phyloP scores from a whole-genome alignment of 1,140 invertebrate species.

The Pectinophora gossypiella region DNA sequence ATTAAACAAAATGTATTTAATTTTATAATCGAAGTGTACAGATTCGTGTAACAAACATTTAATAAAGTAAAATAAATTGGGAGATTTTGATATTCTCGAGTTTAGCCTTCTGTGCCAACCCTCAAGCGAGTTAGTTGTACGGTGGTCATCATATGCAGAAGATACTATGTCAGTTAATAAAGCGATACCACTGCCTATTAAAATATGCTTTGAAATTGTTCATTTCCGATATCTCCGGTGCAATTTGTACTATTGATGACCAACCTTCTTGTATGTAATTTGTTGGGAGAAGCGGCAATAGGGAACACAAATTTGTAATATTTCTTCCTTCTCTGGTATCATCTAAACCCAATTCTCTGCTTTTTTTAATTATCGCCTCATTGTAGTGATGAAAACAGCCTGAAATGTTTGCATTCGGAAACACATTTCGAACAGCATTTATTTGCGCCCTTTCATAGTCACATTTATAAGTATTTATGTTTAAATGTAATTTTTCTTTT shows the following conservation, averaged over 20 bases:
- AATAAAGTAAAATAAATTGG: neutral
- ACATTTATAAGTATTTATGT: neutral
- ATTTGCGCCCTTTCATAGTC: constrained; percentile 1
- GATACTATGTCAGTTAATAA: neutral
- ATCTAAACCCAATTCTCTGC: neutral
- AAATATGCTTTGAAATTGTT: neutral
- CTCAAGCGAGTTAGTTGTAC: neutral
- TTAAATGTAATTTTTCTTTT: neutral
- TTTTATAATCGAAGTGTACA: neutral
- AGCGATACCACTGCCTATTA: neutral
- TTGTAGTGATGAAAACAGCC: constrained; percentile 21
- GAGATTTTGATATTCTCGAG: neutral
- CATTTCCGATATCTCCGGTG: neutral
- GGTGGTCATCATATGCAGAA: neutral
- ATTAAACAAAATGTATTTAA: neutral
- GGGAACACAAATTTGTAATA: neutral
- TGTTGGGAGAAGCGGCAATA: neutral
- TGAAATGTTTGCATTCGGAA: neutral
- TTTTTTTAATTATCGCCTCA: constrained; percentile 14
- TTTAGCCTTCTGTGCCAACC: neutral
- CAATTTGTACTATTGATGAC: neutral
- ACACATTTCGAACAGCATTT: neutral
- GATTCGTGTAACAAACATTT: neutral
- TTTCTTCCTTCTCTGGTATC: constrained; percentile 3
- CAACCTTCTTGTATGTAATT: neutral